These are phyloP conservation scores for Strigamia crassipes DNA, from an alignment of 2,888 invertebrate species.

Conservation along the genomic window DNA sequence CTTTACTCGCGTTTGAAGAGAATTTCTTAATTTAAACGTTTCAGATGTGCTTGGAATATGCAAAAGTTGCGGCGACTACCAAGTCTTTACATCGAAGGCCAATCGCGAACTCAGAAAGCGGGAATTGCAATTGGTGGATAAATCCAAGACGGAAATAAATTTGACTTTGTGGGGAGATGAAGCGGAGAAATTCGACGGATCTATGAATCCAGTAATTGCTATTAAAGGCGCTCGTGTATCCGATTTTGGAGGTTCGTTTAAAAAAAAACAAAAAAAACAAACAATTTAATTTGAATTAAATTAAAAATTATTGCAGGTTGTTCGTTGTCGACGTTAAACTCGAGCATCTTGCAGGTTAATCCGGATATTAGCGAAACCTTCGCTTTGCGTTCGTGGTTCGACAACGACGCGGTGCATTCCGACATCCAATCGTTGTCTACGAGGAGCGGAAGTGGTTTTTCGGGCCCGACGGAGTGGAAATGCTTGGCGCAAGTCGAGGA, in stretches of 20 bases:
- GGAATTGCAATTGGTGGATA: conserved; percentile 84
- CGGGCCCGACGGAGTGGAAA: conserved; percentile 69
- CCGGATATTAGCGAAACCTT: conserved; percentile 89
- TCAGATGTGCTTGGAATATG: conserved; percentile 89
- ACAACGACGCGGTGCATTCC: conserved; percentile 71
- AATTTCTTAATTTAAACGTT: conserved; percentile 52
- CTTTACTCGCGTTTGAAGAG: too few relatives aligned
- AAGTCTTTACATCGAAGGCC: conserved; percentile 73
- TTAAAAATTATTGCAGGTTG: conserved; percentile 55
- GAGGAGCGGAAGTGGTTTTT: conserved; percentile 54
- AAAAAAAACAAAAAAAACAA: too few relatives aligned
- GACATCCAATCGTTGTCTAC: conserved; percentile 66
- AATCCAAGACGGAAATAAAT: conserved; percentile 73
- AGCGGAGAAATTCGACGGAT: conserved; percentile 81
- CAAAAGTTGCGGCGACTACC: conserved; percentile 72
- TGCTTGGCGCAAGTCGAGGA: conserved; percentile 75
- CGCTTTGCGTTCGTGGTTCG: conserved; percentile 87
- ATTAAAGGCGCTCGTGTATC: conserved; percentile 81
- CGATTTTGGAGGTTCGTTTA: conserved; percentile 86
- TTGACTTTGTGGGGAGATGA: conserved; percentile 88
- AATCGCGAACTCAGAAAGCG: conserved; percentile 86
- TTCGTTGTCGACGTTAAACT: conserved; percentile 56
- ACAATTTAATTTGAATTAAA: too few relatives aligned
- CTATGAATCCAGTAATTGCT: conserved; percentile 78
- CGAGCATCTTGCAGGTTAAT: conserved; percentile 70